Evolutionary conservation across 2,113 vertebrate species (phyloP).

Genomic region (Axis porcinus): DNA sequence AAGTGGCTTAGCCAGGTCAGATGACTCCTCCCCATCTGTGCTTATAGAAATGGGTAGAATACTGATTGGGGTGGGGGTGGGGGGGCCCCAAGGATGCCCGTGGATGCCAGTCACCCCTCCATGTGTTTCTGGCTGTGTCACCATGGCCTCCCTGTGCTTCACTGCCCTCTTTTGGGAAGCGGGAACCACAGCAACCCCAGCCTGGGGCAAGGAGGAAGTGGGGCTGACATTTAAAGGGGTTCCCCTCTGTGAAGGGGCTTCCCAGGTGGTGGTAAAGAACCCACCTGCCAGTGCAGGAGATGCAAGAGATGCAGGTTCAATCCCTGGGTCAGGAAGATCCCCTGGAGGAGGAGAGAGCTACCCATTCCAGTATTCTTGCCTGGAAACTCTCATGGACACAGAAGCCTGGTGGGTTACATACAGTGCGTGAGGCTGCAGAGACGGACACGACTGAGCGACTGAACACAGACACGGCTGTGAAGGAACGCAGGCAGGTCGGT

Average conservation of each 20-base stretch:
- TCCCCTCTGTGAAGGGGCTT: not conserved
- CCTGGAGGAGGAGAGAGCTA: not conserved
- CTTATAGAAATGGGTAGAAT: accelerated
- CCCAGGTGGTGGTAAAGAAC: not conserved
- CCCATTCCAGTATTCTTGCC: not conserved
- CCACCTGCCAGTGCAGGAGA: not conserved
- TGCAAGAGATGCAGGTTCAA: not conserved
- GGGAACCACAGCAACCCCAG: accelerated
- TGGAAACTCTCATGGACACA: not conserved
- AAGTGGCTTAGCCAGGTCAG: accelerated
- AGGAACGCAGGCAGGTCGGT: accelerated
- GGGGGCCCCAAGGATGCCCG: accelerated
- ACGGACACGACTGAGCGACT: accelerated
- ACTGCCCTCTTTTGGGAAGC: not conserved
- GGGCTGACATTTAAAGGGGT: accelerated
- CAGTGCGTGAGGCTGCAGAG: not conserved
- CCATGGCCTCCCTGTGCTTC: not conserved
- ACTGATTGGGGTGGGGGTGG: not conserved
- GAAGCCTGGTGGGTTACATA: not conserved
- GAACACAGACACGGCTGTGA: not conserved
- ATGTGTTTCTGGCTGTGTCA: not conserved
- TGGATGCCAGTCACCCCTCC: not conserved
- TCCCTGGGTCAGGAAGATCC: not conserved
- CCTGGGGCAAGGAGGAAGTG: not conserved
- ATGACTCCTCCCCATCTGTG: accelerated